phyloP scores from a whole-genome alignment of 1,140 invertebrate genomes.

The Pseudachorutes palmiensis region DNA sequence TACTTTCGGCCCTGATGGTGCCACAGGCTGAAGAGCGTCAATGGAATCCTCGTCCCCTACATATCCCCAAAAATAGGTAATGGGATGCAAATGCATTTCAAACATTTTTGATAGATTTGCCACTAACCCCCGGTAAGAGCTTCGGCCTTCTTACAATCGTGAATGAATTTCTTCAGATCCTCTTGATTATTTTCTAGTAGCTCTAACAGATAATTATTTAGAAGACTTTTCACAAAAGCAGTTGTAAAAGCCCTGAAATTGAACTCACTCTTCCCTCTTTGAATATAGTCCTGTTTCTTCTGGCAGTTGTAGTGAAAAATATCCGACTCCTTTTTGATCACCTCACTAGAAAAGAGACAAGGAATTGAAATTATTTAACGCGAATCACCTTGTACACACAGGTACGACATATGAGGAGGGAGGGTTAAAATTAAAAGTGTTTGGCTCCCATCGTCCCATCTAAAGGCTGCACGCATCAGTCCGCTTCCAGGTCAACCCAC shows the following conservation, averaged over 20 bases:
- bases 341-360: background rate
- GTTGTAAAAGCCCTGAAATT: background rate
- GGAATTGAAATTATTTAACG: background rate
- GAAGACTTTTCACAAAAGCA: background rate
- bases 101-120: background rate
- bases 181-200: background rate
- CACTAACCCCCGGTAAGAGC: background rate
- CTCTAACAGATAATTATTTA: background rate
- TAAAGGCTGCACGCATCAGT: too few species aligned
- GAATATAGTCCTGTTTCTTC: background rate
- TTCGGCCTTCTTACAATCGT: conserved; percentile 1
- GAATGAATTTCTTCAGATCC: background rate
- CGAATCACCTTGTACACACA: background rate
- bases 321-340: background rate
- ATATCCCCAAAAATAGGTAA: background rate
- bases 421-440: too few species aligned
- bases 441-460: too few species aligned
- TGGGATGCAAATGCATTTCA: background rate
- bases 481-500: too few species aligned
- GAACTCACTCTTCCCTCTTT: background rate
- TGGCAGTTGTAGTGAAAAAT: background rate
- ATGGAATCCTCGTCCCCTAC: background rate
- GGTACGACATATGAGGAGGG: background rate
- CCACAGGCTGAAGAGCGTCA: background rate
- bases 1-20: background rate